phyloP scores from a whole-genome alignment of 2,797 vertebrate genomes.

The Limosa lapponica region DNA sequence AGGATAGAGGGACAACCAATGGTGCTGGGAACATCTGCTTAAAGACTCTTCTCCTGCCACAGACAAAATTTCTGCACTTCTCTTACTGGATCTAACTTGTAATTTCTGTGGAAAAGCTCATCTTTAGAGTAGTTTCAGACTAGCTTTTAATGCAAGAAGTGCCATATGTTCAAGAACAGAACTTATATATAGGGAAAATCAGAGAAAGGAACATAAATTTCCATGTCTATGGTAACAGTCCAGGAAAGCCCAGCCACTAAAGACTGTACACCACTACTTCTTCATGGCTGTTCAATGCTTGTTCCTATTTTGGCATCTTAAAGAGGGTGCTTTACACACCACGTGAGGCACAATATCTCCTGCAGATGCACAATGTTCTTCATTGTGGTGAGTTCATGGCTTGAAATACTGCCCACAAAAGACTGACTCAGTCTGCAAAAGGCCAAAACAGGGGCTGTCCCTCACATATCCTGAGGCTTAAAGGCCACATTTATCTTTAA shows the following conservation, averaged over 20 bases:
- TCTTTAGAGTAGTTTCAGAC: neutral
- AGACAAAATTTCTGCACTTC: neutral
- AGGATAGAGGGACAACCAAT: neutral
- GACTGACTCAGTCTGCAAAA: neutral
- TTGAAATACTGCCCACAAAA: neutral
- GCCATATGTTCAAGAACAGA: neutral
- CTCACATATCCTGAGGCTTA: neutral
- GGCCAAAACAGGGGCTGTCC: neutral
- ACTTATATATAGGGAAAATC: neutral
- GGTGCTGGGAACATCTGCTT: neutral
- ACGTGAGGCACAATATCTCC: neutral
- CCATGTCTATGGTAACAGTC: neutral
- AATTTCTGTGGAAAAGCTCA: neutral
- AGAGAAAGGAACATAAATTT: neutral
- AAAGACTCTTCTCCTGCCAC: neutral
- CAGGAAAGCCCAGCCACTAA: slow-evolving; percentile 12
- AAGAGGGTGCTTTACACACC: neutral
- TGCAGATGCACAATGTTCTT: neutral
- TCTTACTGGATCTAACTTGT: neutral
- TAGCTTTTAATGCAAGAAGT: neutral
- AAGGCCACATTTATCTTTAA: neutral
- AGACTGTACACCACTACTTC: neutral
- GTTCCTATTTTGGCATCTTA: neutral
- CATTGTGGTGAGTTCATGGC: neutral
- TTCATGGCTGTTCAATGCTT: neutral